A percentile compares a stretch with the other conserved stretches of the same genome.
These are phyloP conservation scores for Lampropteryx suffumata DNA, from an alignment of 2,888 invertebrate species.

Conservation along the genomic window DNA sequence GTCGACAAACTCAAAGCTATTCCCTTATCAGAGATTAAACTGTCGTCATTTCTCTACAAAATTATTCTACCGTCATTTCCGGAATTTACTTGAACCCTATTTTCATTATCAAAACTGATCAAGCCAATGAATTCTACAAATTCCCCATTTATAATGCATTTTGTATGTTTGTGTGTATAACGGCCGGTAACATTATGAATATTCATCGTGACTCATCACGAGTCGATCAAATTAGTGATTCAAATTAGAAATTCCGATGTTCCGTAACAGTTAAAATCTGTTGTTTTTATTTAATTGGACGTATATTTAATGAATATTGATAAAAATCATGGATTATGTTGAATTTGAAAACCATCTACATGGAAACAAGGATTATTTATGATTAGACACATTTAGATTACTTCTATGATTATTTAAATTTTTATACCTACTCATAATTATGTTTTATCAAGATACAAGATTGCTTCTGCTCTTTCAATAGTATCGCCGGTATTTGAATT, in stretches of 20 bases:
- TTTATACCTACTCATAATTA: not conserved
- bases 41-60: constrained; percentile 13
- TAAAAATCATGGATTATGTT: not conserved
- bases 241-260: constrained; percentile 39
- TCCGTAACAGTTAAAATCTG: constrained; percentile 33
- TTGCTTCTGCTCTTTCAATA: not conserved
- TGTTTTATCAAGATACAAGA: not conserved
- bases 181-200: constrained; percentile 35
- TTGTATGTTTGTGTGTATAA: constrained; percentile 19
- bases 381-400: constrained; percentile 13
- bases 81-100: constrained; percentile 17
- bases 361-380: constrained; percentile 11
- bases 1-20: constrained; percentile 3
- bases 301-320: constrained; percentile 23
- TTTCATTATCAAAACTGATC: constrained; percentile 24
- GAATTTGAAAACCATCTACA: constrained; percentile 3
- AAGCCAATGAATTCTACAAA: constrained; percentile 19
- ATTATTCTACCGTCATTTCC: constrained; percentile 19
- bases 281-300: constrained; percentile 39
- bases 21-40: constrained; percentile 19
- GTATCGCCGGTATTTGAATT: not conserved
- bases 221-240: constrained; percentile 44
- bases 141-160: constrained; percentile 27
- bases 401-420: not conserved
- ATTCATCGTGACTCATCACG: too few species aligned